Evolutionary conservation across 1,140 invertebrate genomes (phyloP).

Genomic region (Drosophila ercepeae): DNA sequence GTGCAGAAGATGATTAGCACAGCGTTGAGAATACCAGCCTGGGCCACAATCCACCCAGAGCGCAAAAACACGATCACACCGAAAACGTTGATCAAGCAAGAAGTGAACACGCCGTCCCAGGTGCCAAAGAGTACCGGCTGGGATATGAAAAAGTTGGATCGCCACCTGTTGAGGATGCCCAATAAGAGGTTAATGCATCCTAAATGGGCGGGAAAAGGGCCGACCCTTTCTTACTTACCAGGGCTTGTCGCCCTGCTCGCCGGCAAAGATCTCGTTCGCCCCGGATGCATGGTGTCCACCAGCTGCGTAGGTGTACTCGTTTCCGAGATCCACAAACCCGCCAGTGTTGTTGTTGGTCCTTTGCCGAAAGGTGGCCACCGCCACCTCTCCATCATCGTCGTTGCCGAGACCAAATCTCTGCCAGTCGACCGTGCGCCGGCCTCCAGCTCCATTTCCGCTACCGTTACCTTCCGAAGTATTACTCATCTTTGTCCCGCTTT

Average conservation of each 20-base stretch:
- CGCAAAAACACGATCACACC: constrained; percentile 98
- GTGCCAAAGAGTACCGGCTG: constrained; percentile 97
- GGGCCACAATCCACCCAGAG: constrained; percentile 98
- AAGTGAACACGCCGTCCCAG: constrained; percentile 95
- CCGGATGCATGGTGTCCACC: constrained; percentile 92
- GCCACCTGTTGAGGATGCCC: constrained; percentile 89
- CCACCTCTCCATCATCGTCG: constrained; percentile 75
- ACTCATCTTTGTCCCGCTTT: constrained; percentile 55
- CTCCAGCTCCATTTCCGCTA: constrained; percentile 23
- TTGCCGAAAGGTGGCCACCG: constrained; percentile 81
- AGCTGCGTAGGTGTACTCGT: constrained; percentile 89
- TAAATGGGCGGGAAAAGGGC: background rate
- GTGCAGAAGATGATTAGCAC: constrained; percentile 93
- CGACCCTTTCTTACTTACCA: constrained; percentile 56
- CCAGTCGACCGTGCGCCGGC: constrained; percentile 73
- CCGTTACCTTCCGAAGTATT: constrained; percentile 72
- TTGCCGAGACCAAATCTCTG: constrained; percentile 79
- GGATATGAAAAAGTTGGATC: constrained; percentile 96
- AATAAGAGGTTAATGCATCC: background rate
- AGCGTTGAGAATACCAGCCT: constrained; percentile 95
- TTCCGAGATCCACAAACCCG: constrained; percentile 89
- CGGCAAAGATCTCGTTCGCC: constrained; percentile 94
- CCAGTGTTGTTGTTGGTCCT: constrained; percentile 85
- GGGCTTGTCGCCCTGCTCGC: constrained; percentile 89
- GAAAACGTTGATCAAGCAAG: constrained; percentile 97